These are phyloP conservation scores for Pemphredon lugubris DNA, from an alignment of 2,888 invertebrate genomes.

Conservation along the genomic window DNA sequence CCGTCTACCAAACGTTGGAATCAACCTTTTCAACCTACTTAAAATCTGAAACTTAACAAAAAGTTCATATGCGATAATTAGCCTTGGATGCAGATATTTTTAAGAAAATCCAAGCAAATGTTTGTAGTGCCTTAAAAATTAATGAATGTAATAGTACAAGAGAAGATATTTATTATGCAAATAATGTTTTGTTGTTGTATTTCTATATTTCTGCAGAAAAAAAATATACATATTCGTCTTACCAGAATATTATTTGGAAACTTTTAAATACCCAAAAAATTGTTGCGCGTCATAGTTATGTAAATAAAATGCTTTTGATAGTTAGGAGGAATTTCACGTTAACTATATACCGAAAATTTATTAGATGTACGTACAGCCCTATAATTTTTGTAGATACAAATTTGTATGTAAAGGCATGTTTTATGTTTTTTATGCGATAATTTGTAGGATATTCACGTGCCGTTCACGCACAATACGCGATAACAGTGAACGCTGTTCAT, in stretches of 20 bases:
- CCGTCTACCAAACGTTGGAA: no score
- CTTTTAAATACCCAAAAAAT: slow-evolving; percentile 14
- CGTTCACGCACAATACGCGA: no score
- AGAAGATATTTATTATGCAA: slow-evolving; percentile 49
- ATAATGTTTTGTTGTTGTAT: slow-evolving; percentile 30
- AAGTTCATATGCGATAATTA: slow-evolving; percentile 2
- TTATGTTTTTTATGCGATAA: slow-evolving; percentile 18
- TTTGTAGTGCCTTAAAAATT: slow-evolving; percentile 58
- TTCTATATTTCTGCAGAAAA: slow-evolving; percentile 27
- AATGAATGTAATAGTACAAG: slow-evolving; percentile 56
- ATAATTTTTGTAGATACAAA: slow-evolving; percentile 44
- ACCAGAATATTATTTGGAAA: slow-evolving; percentile 1
- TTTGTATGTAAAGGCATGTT: slow-evolving; percentile 43
- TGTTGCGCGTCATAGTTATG: slow-evolving; percentile 22
- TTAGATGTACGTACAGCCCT: slow-evolving; percentile 1
- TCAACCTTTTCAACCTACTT: neutral
- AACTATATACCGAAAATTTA: slow-evolving; percentile 14
- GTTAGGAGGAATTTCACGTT: slow-evolving; percentile 9
- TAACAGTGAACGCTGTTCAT: neutral
- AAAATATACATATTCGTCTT: slow-evolving; percentile 21
- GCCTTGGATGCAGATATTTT: slow-evolving; percentile 14
- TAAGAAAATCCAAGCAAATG: neutral
- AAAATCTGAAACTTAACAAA: no score
- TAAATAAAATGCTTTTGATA: slow-evolving; percentile 42
- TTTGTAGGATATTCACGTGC: neutral